phyloP scores from a whole-genome alignment of 53 echinoderm and acorn worm genomes.

The Paracentrotus lividus region DNA sequence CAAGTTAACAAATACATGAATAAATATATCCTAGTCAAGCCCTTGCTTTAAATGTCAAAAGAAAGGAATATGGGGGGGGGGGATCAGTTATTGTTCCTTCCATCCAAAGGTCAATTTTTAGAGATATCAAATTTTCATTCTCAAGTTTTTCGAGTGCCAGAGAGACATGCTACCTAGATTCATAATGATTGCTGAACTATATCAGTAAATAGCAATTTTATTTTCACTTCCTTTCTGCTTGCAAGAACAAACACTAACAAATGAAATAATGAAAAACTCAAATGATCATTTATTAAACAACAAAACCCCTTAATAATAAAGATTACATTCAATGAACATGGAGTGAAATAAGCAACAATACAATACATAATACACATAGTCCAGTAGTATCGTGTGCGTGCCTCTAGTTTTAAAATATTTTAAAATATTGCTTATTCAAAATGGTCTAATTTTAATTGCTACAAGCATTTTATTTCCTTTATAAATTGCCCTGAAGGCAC shows the following conservation, averaged over 20 bases:
- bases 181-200: background rate
- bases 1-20: too few species aligned
- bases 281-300: slow-evolving; percentile 50
- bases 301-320: slow-evolving; percentile 51
- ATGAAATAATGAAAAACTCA: slow-evolving; percentile 28
- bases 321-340: slow-evolving; percentile 26
- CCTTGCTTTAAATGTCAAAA: too few species aligned
- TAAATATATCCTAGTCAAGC: too few species aligned
- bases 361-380: background rate
- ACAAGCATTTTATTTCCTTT: too few species aligned
- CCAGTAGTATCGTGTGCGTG: background rate
- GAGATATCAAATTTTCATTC: too few species aligned
- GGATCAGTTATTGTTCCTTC: too few species aligned
- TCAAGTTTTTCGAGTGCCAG: too few species aligned
- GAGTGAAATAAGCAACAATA: slow-evolving; percentile 13
- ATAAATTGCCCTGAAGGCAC: too few species aligned
- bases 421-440: background rate
- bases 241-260: background rate
- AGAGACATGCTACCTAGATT: too few species aligned
- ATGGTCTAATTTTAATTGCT: too few species aligned
- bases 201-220: background rate
- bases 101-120: too few species aligned
- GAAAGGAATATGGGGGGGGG: too few species aligned
- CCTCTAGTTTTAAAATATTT: background rate
- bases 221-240: background rate